Conservation (phyloP, 2,888 invertebrate species). For the Cheilosia soror region DNA sequence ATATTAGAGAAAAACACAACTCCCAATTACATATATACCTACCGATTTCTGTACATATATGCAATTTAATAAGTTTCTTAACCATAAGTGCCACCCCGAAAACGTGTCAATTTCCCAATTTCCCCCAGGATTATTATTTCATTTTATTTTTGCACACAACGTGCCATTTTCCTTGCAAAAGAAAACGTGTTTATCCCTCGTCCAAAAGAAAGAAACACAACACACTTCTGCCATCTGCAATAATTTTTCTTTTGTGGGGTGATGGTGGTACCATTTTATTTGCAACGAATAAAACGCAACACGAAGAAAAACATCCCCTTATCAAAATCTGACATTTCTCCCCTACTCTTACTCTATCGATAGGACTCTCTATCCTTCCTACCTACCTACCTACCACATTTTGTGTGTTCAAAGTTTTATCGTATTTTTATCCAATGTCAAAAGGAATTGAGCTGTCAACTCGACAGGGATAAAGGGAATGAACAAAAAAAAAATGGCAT, state of each 20-base stretch:
- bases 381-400: slow-evolving; percentile 6
- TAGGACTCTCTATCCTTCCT: background rate
- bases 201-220: slow-evolving; percentile 13
- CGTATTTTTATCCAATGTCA: slow-evolving; percentile 49
- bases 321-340: slow-evolving; percentile 72
- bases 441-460: slow-evolving; percentile 72
- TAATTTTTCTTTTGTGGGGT: slow-evolving; percentile 30
- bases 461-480: slow-evolving; percentile 54
- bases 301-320: slow-evolving; percentile 67
- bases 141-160: slow-evolving; percentile 47
- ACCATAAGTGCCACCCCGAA: slow-evolving; percentile 45
- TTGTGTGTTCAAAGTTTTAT: slow-evolving; percentile 61
- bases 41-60: background rate
- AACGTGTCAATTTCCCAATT: slow-evolving; percentile 50
- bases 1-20: background rate
- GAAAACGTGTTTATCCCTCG: slow-evolving; percentile 52
- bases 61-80: background rate
- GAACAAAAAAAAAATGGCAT: slow-evolving; percentile 54
- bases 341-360: slow-evolving; percentile 25
- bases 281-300: slow-evolving; percentile 62
- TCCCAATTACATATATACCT: background rate
- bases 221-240: slow-evolving; percentile 59
- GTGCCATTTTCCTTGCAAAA: slow-evolving; percentile 54
- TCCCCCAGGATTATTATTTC: slow-evolving; percentile 46
- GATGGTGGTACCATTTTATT: slow-evolving; percentile 61